phyloP scores from a whole-genome alignment of 2,888 invertebrate species.

The Mythimna albipuncta region DNA sequence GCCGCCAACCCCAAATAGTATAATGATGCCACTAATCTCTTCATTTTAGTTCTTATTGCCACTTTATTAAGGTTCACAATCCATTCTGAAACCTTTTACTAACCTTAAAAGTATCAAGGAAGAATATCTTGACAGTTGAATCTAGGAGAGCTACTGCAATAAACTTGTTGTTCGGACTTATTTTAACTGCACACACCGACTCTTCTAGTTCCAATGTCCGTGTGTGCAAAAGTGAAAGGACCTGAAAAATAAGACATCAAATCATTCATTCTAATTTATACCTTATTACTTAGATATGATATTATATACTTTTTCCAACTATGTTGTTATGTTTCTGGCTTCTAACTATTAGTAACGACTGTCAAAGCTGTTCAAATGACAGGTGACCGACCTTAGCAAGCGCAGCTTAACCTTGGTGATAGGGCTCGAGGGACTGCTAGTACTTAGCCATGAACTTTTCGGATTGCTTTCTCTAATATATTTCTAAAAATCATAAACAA shows the following conservation, averaged over 20 bases:
- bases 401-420: too few species aligned
- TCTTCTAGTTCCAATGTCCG: slow-evolving; percentile 97
- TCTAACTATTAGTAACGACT: too few species aligned
- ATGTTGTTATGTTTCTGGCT: background rate
- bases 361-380: too few species aligned
- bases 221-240: slow-evolving; percentile 94
- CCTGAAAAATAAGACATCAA: slow-evolving; percentile 76
- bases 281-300: too few species aligned
- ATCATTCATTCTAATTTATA: background rate
- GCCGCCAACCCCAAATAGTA: too few species aligned
- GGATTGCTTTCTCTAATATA: too few species aligned
- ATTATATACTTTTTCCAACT: background rate
- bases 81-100: background rate
- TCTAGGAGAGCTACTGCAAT: slow-evolving; percentile 97
- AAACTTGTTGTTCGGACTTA: slow-evolving; percentile 96
- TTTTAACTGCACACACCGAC: slow-evolving; percentile 95
- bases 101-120: slow-evolving; percentile 98
- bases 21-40: background rate
- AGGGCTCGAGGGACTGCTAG: too few species aligned
- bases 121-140: slow-evolving; percentile 98
- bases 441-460: too few species aligned
- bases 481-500: too few species aligned
- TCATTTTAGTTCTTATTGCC: background rate
- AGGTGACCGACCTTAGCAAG: too few species aligned
- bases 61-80: background rate